Percentiles rank a stretch among this genome's conserved stretches.
These are phyloP conservation scores for Takifugu bimaculatus DNA, from an alignment of 2,113 vertebrate genomes.

Conservation along the genomic window DNA sequence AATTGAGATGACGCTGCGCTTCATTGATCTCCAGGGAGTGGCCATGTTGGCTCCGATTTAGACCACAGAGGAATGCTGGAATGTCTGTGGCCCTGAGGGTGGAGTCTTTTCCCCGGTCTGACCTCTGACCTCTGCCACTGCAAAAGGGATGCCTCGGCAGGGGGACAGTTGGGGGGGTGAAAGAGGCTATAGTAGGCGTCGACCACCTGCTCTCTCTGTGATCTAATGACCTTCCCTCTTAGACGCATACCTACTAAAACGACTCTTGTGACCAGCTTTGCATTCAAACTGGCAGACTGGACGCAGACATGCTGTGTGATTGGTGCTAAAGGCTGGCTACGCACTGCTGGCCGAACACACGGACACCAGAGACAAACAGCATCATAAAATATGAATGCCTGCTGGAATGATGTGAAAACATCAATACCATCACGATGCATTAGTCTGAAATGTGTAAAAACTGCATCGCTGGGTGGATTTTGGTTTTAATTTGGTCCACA, in stretches of 20 bases:
- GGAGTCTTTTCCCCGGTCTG: constrained; percentile 53
- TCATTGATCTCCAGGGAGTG: constrained; percentile 57
- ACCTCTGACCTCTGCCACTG: constrained; percentile 57
- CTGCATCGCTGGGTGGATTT: constrained; percentile 13
- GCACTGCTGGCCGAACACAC: constrained; percentile 16
- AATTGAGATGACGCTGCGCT: constrained; percentile 59
- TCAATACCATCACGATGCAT: background rate
- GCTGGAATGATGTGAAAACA: no score
- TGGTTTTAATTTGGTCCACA: constrained; percentile 2
- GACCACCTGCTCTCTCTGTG: constrained; percentile 63
- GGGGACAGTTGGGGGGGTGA: background rate
- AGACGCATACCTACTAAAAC: background rate
- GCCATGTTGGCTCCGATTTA: constrained; percentile 52
- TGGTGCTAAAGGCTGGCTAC: constrained; percentile 39
- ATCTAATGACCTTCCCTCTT: constrained; percentile 47
- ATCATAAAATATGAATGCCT: background rate
- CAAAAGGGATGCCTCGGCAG: constrained; percentile 1
- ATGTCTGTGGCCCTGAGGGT: constrained; percentile 55
- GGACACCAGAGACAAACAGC: constrained; percentile 18
- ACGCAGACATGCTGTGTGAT: constrained; percentile 37
- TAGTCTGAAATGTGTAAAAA: constrained; percentile 19
- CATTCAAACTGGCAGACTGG: constrained; percentile 5
- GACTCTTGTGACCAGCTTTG: background rate
- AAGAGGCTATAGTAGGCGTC: constrained; percentile 25
- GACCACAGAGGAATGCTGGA: constrained; percentile 58